phyloP scores from a whole-genome alignment of 1,140 invertebrate genomes.

The Heliconius congener region DNA sequence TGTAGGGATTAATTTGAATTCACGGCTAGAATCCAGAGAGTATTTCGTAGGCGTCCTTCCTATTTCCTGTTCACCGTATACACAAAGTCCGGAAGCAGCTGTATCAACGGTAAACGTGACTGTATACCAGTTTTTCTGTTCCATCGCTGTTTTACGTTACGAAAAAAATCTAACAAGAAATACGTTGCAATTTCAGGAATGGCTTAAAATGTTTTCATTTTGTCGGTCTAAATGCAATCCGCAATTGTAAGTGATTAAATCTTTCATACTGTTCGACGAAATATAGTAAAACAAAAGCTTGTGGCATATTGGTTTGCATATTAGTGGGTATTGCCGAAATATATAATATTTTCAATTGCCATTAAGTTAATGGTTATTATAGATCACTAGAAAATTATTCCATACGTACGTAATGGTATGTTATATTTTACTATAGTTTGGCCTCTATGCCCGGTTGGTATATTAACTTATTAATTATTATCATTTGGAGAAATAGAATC shows the following conservation, averaged over 20 bases:
- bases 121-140: conserved; percentile 7
- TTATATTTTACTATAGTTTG: too few species aligned
- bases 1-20: conserved; percentile 1
- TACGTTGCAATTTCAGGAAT: not conserved
- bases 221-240: not conserved
- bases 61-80: conserved; percentile 14
- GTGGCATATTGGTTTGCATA: not conserved
- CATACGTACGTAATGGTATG: too few species aligned
- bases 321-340: not conserved
- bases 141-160: conserved; percentile 10
- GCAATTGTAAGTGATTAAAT: not conserved
- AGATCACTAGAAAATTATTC: too few species aligned
- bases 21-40: not conserved
- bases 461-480: too few species aligned
- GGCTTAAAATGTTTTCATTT: not conserved
- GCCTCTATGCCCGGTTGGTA: too few species aligned
- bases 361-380: not conserved
- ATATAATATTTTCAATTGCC: not conserved
- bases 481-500: too few species aligned
- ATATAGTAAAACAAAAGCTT: not conserved
- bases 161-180: conserved; percentile 3
- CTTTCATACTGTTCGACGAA: not conserved
- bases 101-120: conserved; percentile 13
- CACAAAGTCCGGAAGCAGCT: conserved; percentile 16
- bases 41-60: conserved; percentile 13